Evolutionary conservation across 2,797 vertebrate genomes (phyloP).

Genomic region (Falco peregrinus): DNA sequence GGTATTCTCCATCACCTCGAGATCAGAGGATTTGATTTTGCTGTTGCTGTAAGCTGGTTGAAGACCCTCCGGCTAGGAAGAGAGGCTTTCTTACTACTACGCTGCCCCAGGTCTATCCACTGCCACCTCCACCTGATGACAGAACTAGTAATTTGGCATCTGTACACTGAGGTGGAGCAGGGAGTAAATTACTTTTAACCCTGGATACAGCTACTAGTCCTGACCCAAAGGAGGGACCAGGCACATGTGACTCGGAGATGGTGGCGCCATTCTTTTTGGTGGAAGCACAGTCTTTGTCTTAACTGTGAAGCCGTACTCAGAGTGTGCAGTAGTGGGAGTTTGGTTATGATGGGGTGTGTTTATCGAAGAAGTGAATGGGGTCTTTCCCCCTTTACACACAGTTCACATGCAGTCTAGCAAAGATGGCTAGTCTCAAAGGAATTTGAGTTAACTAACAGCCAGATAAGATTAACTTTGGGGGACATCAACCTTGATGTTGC

Average conservation of each 20-base stretch:
- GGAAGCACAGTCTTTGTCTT: not conserved
- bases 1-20: not conserved
- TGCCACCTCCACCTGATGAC: not conserved
- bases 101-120: not conserved
- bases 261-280: accelerated
- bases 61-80: not conserved
- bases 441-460: not conserved
- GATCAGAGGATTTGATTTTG: not conserved
- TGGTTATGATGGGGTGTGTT: not conserved
- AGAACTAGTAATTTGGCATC: not conserved
- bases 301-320: not conserved
- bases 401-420: not conserved
- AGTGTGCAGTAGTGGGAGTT: not conserved
- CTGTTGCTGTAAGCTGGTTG: not conserved
- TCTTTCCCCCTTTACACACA: not conserved
- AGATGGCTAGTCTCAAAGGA: not conserved
- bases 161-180: not conserved
- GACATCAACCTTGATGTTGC: too few relatives aligned
- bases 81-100: not conserved
- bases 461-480: not conserved
- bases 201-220: not conserved
- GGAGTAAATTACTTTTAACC: not conserved
- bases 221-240: not conserved
- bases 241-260: accelerated
- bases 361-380: not conserved